These are phyloP conservation scores for Odontamblyopus rebecca DNA, from an alignment of 2,797 vertebrate species.

Conservation along the genomic window DNA sequence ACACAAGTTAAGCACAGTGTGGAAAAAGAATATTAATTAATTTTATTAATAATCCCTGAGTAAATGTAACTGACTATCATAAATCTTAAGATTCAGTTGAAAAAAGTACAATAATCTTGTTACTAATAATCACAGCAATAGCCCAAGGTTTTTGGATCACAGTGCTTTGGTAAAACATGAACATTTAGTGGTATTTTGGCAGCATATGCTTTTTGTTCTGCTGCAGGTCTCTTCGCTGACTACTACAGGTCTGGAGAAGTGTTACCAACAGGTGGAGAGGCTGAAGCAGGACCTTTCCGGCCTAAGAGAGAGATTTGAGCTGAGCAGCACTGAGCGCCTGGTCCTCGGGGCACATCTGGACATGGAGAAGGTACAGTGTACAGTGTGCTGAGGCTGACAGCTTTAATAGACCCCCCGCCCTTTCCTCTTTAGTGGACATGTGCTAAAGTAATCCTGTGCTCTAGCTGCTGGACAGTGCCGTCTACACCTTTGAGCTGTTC, in stretches of 20 bases:
- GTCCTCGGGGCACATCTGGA: conserved; percentile 55
- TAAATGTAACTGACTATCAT: no score
- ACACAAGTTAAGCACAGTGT: no score
- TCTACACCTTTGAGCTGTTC: conserved; percentile 59
- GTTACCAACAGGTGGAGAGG: conserved; percentile 50
- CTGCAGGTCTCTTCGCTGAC: conserved; percentile 40
- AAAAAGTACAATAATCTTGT: no score
- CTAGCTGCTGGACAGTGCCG: conserved; percentile 60
- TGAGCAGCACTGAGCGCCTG: conserved; percentile 46
- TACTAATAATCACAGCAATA: no score
- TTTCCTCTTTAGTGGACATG: background rate
- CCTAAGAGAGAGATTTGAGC: conserved; percentile 52
- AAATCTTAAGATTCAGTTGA: no score
- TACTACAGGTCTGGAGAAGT: conserved; percentile 44
- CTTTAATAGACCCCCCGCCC: background rate
- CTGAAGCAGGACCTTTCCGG: conserved; percentile 30
- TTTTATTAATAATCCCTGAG: no score
- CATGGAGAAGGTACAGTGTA: conserved; percentile 58
- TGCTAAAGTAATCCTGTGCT: conserved; percentile 18
- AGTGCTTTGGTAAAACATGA: no score
- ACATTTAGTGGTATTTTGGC: no score
- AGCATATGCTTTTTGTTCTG: background rate
- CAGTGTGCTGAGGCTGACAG: background rate
- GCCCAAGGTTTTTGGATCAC: no score
- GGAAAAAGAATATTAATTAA: no score